Evolutionary conservation across 2,797 vertebrate species (phyloP), one percentile per base, ranked within the genome.

Genomic region (Diceros bicornis): DNA sequence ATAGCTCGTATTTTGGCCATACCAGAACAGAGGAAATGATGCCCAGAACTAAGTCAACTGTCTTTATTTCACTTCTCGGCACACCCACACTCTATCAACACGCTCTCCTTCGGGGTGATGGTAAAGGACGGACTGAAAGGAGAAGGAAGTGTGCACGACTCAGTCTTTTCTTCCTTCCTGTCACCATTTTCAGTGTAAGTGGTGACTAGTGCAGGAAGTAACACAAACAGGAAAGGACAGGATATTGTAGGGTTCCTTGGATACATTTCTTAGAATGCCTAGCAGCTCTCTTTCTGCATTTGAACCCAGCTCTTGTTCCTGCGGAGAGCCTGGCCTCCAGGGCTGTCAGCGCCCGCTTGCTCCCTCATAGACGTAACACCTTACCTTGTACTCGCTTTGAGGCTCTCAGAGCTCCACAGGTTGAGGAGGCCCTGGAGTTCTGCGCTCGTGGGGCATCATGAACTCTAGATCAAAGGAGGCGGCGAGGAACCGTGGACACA

Each of bases 351-450:
- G 1, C 34, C 12, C 9, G 0, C 1, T 55, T 52, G 18, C n/a
- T 62, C 10, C 75, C 17, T 59, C 0, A 0, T 20, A 44, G 3
- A 3, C 10, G 1, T 1, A 61, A 37, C 6, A 9, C 18, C 18
- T 68, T 37, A 14, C 13, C 34, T 25, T n/a, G 8, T 27, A 37
- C 20, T 55, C 16, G 1, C 44, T 25, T 59, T 27, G 50, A 85
- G 55, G 37, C 16, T 71, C 50, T 55, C 41, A 21, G 20, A 81
- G n/a, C 11, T 20, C n/a, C 47, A 5, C 0, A 2, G 25, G 0
- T 32, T 7, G 14, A 21, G 34, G 72, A 17, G 20, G 41, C 83
- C 72, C 25, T 21, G 61, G 72, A 79, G 71, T 55, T 79, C 66
- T 66, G 23, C 71, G 44, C 32, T 84, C 7, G 1, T 0, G 7